Percentiles rank a stretch among this genome's conserved stretches.
Conservation (phyloP, 2,113 vertebrate genomes). For the Taxidea taxus region DNA sequence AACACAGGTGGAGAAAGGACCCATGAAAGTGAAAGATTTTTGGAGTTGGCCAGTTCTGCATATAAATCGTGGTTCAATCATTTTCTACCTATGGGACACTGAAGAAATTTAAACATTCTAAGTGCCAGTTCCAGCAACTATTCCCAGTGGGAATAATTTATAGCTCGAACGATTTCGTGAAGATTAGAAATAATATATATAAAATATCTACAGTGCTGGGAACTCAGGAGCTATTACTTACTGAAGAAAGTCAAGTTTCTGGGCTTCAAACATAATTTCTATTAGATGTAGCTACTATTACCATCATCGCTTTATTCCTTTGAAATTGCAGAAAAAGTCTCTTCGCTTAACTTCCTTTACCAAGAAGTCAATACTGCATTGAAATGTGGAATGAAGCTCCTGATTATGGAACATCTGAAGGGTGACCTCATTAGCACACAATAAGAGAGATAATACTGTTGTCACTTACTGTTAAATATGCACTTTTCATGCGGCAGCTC, state of each 20-base stretch:
- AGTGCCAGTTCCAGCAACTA: not conserved
- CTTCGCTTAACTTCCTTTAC: not conserved
- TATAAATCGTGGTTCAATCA: not conserved
- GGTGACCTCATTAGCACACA: constrained; percentile 19
- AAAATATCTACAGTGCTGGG: not conserved
- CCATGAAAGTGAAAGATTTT: not conserved
- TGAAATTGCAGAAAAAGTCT: not conserved
- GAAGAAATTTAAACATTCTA: constrained; percentile 4
- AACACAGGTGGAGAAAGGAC: not conserved
- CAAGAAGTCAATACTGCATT: not conserved
- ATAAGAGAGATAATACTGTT: not conserved
- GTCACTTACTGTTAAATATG: not conserved
- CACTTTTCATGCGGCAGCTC: not conserved
- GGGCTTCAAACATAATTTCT: not conserved
- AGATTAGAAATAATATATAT: not conserved
- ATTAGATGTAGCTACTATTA: not conserved
- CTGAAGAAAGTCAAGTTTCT: not conserved
- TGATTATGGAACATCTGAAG: not conserved
- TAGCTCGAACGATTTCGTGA: not conserved
- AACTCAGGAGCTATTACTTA: not conserved
- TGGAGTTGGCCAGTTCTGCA: not conserved
- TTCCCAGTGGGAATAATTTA: not conserved
- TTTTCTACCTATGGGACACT: not conserved
- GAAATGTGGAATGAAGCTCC: not conserved
- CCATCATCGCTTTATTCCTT: not conserved